Conservation (phyloP, 2,113 vertebrate species). For the Acanthochromis polyacanthus region DNA sequence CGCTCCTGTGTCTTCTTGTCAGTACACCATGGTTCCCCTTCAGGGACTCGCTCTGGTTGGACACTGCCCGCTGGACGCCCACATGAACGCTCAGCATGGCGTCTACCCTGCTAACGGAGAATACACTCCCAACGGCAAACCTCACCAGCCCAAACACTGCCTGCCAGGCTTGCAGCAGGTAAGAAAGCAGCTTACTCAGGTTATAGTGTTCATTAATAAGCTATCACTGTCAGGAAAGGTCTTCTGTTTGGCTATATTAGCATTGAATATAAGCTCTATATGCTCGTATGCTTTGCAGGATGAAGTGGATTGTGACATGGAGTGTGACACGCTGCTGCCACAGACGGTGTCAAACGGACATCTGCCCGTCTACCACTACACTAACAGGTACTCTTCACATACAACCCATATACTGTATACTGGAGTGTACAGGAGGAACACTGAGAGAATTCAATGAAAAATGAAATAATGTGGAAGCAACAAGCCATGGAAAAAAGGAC, state of each 20-base stretch:
- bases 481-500: too few species aligned
- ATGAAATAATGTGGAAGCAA: too few species aligned
- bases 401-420: background rate
- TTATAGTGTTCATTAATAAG: background rate
- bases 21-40: conserved; percentile 96
- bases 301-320: conserved; percentile 84
- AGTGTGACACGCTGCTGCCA: conserved; percentile 83
- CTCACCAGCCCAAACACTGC: conserved; percentile 78
- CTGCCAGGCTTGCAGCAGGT: conserved; percentile 87
- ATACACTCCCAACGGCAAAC: conserved; percentile 80
- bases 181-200: background rate
- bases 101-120: conserved; percentile 72
- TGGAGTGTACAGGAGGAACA: background rate
- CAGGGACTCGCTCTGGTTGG: conserved; percentile 87
- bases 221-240: background rate
- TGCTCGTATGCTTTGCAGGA: conserved; percentile 69
- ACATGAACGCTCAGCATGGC: conserved; percentile 64
- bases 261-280: background rate
- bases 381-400: conserved; percentile 81
- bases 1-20: conserved; percentile 89
- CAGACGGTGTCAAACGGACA: conserved; percentile 82
- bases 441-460: too few species aligned
- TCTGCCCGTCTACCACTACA: conserved; percentile 79
- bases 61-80: conserved; percentile 82
- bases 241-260: background rate